phyloP scores from a whole-genome alignment of 2,797 vertebrate genomes.

The Amniataba percoides region DNA sequence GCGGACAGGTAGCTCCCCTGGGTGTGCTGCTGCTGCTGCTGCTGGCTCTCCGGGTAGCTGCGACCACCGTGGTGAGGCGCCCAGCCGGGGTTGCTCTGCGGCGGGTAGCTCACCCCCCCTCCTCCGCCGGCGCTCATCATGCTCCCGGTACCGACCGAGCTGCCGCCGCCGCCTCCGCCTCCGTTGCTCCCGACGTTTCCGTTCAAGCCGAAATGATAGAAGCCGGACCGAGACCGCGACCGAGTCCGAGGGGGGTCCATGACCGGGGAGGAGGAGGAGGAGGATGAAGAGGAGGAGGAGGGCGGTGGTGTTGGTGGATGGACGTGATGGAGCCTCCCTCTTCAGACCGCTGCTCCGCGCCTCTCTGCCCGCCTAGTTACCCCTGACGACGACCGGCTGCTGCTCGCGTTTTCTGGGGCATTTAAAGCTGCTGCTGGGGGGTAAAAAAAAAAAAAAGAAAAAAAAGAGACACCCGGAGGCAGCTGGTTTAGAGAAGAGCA shows the following conservation, averaged over 20 bases:
- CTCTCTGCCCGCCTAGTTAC: constrained; percentile 59
- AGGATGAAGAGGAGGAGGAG: constrained; percentile 58
- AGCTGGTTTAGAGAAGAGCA: constrained; percentile 63
- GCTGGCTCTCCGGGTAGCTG: constrained; percentile 80
- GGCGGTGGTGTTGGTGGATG: constrained; percentile 69
- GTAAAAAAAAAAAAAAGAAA: no score
- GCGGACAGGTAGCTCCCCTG: constrained; percentile 81
- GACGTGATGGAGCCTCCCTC: constrained; percentile 73
- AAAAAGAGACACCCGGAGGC: constrained; percentile 60
- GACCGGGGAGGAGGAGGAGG: constrained; percentile 64
- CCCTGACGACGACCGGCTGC: constrained; percentile 55
- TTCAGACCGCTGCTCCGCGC: constrained; percentile 54
- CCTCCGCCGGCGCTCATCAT: constrained; percentile 78
- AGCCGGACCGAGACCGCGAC: constrained; percentile 86
- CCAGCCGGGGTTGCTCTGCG: constrained; percentile 82
- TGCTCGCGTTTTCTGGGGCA: constrained; percentile 61
- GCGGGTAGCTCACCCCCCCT: constrained; percentile 79
- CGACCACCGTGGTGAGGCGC: constrained; percentile 80
- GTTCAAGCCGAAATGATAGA: constrained; percentile 85
- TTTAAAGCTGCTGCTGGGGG: constrained; percentile 51
- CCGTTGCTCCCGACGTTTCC: constrained; percentile 68
- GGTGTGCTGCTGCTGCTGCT: constrained; percentile 73
- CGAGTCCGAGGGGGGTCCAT: constrained; percentile 88
- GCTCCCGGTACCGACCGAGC: constrained; percentile 70
- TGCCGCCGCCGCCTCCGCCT: constrained; percentile 61